Base-by-base conservation (phyloP, 1,140 invertebrate genomes). In the Meloidogyne exigua region DNA sequence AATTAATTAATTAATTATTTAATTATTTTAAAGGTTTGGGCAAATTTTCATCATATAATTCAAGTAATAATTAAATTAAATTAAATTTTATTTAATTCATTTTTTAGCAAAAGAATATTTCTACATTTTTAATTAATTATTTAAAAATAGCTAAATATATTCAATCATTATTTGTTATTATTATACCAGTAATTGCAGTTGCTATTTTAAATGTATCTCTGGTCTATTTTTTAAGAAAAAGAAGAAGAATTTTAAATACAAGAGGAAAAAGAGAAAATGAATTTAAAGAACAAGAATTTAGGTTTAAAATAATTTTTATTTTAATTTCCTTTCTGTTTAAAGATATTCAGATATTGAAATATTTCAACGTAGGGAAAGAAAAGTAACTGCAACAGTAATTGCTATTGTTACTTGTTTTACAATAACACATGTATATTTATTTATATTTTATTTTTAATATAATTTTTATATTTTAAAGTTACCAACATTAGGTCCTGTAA, bases 181-280 rank as follows among this genome's bases (percentile, higher is more conserved):
- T 76, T 21, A 2, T 82, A 13, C 82, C 84, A 12, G 79, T 83
- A 32, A 81, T 82, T 18, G 83, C 81, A 13, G 82, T 83, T 36
- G 83, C 82, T 13, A 71, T 84, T 23, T 76, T 83, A 36, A 83
- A 83, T 70, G 81, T 83, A 18, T 85, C 81, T 13, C 70, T 83
- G 4, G 84, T 83, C 66, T 85, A 83, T 67, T 80, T 76, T 67
- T 71, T 83, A 36, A 81, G 82, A 62, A 81, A 78, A 64, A 26
- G 82, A 11, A 81, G 86, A 57, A 76, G 18, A 57, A 57, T 57
- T 7, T 57, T 57, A 57, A 44, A 18, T n/a, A n/a, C n/a, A n/a
- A n/a, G n/a, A 76, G 57, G 65, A n/a, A n/a, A n/a, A 9, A 12
- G 49, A n/a, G 18, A 57, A 7, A 57, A 57, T 57, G 49, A 68